Base-by-base conservation (phyloP, 2,797 vertebrate genomes). In the Xyrichtys novacula region DNA sequence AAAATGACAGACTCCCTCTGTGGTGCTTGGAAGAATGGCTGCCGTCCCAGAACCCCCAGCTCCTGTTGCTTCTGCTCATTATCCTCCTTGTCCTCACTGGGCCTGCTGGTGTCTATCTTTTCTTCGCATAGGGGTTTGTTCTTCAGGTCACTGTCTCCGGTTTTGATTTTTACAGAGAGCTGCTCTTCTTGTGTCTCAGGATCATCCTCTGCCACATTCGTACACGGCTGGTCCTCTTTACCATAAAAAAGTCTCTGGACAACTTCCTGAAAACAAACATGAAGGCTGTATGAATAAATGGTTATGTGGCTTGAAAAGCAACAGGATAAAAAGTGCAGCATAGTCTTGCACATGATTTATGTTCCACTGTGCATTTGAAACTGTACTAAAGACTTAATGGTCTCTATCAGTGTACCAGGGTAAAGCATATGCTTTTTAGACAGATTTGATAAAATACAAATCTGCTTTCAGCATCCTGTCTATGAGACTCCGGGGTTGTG, bases 1-100 rank as follows among this genome's bases (percentile, higher is more conserved):
- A 94, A 89, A 59, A 95, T 95, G 44, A 95, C 94, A 0, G 94
- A 95, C 62, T 92, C 86, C 76, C 94, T 86, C 10, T 91, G 85
- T 5, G 62, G 75, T 5, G 83, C 84, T 59, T 90, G 92, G 38
- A 91, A 10, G 36, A 92, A 93, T 0, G 87, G 88, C 65, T 77
- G 86, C 31, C 7, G 34, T 52, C 58, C 59, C 12, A 25, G 32
- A 2, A 19, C 20, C 19, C 4, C 68, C 38, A 39, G 34, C 60
- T 78, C 36, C 4, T 71, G 10, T 38, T 62, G 52, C 7, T 68
- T 8, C 20, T 68, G 46, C 19, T 14, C 5, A 2, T 73, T 49
- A 0, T 82, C 65, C 0, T 72, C 65, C 0, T 83, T 28, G 0
- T 72, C 44, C 0, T 16, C 6, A 10, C 23, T 16, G n/a, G 19